phyloP scores from a whole-genome alignment of 2,888 invertebrate species.

The Microplitis manilae region DNA sequence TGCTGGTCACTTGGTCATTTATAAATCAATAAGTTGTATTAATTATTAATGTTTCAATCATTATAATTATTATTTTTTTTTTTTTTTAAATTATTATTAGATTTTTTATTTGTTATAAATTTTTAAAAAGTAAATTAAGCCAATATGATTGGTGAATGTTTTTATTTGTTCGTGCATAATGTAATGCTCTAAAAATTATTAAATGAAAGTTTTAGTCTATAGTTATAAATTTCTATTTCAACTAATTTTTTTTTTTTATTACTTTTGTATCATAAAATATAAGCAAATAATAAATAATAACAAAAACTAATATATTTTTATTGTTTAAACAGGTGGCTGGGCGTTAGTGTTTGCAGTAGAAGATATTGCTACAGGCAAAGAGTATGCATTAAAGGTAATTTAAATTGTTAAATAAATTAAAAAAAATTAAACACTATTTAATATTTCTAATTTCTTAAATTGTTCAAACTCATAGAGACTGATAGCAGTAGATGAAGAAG shows the following conservation, averaged over 20 bases:
- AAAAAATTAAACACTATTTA: conserved; percentile 7
- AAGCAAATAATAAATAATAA: too few species aligned
- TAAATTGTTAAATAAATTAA: not conserved
- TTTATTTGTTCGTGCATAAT: not conserved
- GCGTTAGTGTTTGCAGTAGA: conserved; percentile 96
- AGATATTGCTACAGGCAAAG: conserved; percentile 87
- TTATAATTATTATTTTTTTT: not conserved
- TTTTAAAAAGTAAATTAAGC: not conserved
- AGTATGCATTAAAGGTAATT: conserved; percentile 91
- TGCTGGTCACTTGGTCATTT: not conserved
- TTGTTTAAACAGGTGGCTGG: conserved; percentile 85
- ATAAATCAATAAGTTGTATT: not conserved
- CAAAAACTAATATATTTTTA: conserved; percentile 26
- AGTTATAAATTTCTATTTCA: not conserved
- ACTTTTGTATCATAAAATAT: not conserved
- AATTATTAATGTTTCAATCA: too few species aligned
- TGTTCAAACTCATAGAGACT: conserved; percentile 74
- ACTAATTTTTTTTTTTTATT: not conserved
- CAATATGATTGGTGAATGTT: not conserved
- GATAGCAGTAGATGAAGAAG: conserved; percentile 86
- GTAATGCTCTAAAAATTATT: conserved; percentile 34
- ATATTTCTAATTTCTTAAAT: conserved; percentile 11
- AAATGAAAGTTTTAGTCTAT: conserved; percentile 26
- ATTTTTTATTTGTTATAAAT: conserved; percentile 26
- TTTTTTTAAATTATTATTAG: not conserved